Base-by-base conservation (phyloP, 1,140 invertebrate genomes). In the Oedothorax gibbosus region DNA sequence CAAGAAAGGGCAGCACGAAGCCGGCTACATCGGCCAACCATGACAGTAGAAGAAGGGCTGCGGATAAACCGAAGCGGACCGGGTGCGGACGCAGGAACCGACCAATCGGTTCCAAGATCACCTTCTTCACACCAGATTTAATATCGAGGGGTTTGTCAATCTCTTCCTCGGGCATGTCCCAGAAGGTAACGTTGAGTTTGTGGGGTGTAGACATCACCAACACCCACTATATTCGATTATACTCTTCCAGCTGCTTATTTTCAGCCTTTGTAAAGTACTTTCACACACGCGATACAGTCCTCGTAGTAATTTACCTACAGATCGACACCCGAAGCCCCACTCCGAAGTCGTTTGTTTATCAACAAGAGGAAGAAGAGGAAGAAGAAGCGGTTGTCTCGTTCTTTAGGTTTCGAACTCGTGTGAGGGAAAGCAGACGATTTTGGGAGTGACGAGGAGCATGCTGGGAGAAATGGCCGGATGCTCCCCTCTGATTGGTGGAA, bases 111-210 rank as follows among this genome's bases (percentile, higher is more conserved):
- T 60, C 12, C 12, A 60, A 9, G 15, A 73, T 7, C 15, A 21
- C 49, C 7, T 56, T 57, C 53, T 64, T 72, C 7, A 9, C 35
- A 35, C 2, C 35, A 35, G 35, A 35, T 35, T 35, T 35, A 35
- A 35, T 35, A 35, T 35, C 35, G 35, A 35, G 54, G 11, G 77
- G 64, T 56, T 68, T 79, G 35, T 71, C 53, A 11, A 15, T 21
- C 14, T n/a, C 14, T 50, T 79, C 21, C 49, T n/a, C 51, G 10
- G 69, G 56, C 80, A 73, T 82, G 64, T 84, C 81, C 81, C 81
- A 84, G 18, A 84, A 84, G 8, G 81, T 84, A 15, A 84, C 72
- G 51, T 84, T 84, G 50, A 84, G 50, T 75, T 76, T 82, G 53
- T 65, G 77, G 11, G 80, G 80, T 53, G 69, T 84, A 53, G 81